These are phyloP conservation scores for Chromis chromis DNA, from an alignment of 2,797 vertebrate species.

Conservation along the genomic window DNA sequence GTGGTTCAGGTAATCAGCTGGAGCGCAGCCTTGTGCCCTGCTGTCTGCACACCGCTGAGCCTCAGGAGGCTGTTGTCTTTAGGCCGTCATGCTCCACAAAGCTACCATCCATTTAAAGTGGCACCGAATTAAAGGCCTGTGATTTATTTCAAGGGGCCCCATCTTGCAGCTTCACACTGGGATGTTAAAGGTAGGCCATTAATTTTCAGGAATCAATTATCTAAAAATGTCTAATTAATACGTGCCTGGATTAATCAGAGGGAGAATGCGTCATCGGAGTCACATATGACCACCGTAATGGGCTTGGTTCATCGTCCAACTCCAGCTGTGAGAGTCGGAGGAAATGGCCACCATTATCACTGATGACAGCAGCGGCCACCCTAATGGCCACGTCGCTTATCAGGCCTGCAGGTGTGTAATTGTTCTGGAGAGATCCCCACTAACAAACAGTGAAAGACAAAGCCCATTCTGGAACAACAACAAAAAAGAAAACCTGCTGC, in stretches of 20 bases:
- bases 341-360: slow-evolving; percentile 46
- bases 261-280: slow-evolving; percentile 19
- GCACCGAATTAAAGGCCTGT: slow-evolving; percentile 41
- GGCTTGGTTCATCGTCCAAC: slow-evolving; percentile 33
- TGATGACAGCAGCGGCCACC: slow-evolving; percentile 24
- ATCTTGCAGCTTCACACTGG: slow-evolving; percentile 4
- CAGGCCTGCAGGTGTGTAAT: slow-evolving; percentile 56
- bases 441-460: slow-evolving; percentile 41
- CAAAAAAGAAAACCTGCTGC: slow-evolving; percentile 2
- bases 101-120: slow-evolving; percentile 40
- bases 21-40: slow-evolving; percentile 41
- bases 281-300: slow-evolving; percentile 37
- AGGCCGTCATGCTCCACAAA: slow-evolving; percentile 37
- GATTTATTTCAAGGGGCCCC: slow-evolving; percentile 42
- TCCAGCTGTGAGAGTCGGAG: slow-evolving; percentile 23
- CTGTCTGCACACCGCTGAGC: slow-evolving; percentile 45
- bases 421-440: slow-evolving; percentile 38
- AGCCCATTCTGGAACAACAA: slow-evolving; percentile 31
- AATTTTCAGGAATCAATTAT: slow-evolving; percentile 50
- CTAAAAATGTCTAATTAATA: slow-evolving; percentile 49
- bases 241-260: slow-evolving; percentile 53
- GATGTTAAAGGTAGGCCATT: slow-evolving; percentile 41
- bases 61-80: slow-evolving; percentile 48
- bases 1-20: slow-evolving; percentile 61
- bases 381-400: slow-evolving; percentile 53